phyloP scores from a whole-genome alignment of 2,113 vertebrate genomes.

The Pungitius pungitius region DNA sequence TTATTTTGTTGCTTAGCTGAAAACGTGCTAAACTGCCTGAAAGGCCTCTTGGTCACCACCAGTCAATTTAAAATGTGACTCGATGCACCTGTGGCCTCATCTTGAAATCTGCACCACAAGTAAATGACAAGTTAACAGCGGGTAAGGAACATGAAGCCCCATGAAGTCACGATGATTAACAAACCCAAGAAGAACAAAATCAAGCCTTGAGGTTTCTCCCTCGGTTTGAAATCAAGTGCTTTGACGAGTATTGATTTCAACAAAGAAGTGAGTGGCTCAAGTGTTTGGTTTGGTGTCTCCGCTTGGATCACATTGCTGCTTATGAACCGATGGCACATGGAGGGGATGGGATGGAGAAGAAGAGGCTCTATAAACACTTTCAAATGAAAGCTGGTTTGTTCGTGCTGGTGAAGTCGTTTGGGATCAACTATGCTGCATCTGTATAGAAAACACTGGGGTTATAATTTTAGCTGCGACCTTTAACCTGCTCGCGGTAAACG shows the following conservation, averaged over 20 bases:
- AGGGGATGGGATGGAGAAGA: slow-evolving; percentile 50
- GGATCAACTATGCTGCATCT: background rate
- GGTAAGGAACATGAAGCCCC: slow-evolving; percentile 20
- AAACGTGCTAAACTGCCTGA: background rate
- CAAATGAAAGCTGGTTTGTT: background rate
- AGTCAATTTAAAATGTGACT: slow-evolving; percentile 3
- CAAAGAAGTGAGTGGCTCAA: slow-evolving; percentile 25
- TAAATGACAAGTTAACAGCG: slow-evolving; percentile 36
- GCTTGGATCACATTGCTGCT: slow-evolving; percentile 42
- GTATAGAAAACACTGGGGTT: background rate
- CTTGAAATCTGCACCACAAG: slow-evolving; percentile 59
- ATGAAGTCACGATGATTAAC: slow-evolving; percentile 27
- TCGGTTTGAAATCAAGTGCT: slow-evolving; percentile 9
- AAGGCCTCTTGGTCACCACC: background rate
- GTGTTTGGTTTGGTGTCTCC: slow-evolving; percentile 58
- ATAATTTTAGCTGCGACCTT: background rate
- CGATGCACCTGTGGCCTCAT: slow-evolving; percentile 36
- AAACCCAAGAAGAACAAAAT: slow-evolving; percentile 40
- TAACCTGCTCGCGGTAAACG: no score
- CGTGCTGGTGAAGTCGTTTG: no score
- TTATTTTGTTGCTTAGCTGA: background rate
- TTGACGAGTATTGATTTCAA: slow-evolving; percentile 18
- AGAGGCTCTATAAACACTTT: slow-evolving; percentile 25
- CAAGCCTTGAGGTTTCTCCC: slow-evolving; percentile 55
- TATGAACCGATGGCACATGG: slow-evolving; percentile 72